These are phyloP conservation scores for Cheilosia scutellata DNA, from an alignment of 2,888 invertebrate species.

Conservation along the genomic window DNA sequence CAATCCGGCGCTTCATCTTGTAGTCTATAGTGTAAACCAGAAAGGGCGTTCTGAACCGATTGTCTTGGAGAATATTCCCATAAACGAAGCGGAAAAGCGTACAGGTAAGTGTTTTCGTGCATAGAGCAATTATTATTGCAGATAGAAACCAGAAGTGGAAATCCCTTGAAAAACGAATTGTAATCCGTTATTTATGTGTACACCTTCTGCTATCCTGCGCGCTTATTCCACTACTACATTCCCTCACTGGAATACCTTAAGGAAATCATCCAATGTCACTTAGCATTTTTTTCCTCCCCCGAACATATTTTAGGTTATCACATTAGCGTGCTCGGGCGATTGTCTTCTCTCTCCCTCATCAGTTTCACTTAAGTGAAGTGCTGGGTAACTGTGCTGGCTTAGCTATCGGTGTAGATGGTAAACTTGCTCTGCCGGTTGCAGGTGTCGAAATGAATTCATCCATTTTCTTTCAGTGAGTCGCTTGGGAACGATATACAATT, in stretches of 20 bases:
- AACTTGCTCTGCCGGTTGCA: constrained; percentile 24
- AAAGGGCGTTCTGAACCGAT: constrained; percentile 94
- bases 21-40: constrained; percentile 92
- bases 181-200: constrained; percentile 50
- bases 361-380: constrained; percentile 20
- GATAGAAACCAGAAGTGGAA: constrained; percentile 8
- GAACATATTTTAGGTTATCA: constrained; percentile 29
- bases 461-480: constrained; percentile 71
- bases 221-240: background rate
- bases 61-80: constrained; percentile 92
- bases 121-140: background rate
- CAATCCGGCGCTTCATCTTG: constrained; percentile 89
- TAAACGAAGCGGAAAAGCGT: constrained; percentile 93
- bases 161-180: constrained; percentile 53
- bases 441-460: constrained; percentile 61
- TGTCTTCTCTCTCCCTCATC: constrained; percentile 47
- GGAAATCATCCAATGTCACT: constrained; percentile 70
- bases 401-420: background rate
- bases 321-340: constrained; percentile 46
- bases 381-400: background rate
- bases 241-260: constrained; percentile 20
- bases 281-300: constrained; percentile 38
- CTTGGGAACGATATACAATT: constrained; percentile 71
- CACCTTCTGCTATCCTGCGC: constrained; percentile 27
- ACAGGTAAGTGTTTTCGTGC: constrained; percentile 86